phyloP scores from a whole-genome alignment of 2,888 invertebrate genomes.

The Meiosimyza platycephala region DNA sequence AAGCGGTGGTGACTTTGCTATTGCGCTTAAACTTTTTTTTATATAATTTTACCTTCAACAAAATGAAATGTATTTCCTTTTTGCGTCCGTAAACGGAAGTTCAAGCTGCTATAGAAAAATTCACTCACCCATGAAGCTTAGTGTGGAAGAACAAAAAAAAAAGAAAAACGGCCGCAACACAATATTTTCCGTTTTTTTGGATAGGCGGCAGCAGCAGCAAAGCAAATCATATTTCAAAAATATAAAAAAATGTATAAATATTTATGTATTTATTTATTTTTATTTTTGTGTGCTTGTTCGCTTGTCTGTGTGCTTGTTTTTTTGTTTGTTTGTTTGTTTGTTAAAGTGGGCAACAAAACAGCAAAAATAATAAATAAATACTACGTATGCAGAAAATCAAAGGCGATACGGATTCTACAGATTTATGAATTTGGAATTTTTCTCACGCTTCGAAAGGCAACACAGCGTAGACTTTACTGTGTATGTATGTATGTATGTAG shows the following conservation, averaged over 20 bases:
- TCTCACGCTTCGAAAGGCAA: no score
- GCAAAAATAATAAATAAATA: no score
- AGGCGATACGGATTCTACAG: no score
- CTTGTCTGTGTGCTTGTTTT: background rate
- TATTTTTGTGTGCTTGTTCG: background rate
- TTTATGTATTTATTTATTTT: background rate
- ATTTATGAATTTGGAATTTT: no score
- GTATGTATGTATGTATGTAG: no score
- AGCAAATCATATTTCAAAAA: slow-evolving; percentile 7
- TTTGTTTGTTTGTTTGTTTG: background rate
- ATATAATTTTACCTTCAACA: background rate
- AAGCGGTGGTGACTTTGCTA: background rate
- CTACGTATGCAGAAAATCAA: no score
- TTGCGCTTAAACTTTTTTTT: background rate
- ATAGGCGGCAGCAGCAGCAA: background rate
- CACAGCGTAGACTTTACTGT: no score
- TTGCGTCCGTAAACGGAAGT: slow-evolving; percentile 13
- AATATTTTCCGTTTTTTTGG: background rate
- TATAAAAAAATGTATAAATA: background rate
- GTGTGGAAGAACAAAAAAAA: background rate
- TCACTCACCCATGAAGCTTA: slow-evolving; percentile 20
- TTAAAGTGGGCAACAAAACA: no score
- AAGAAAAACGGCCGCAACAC: background rate
- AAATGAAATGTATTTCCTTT: background rate
- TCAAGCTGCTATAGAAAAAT: background rate